These are phyloP conservation scores for Cepaea nemoralis DNA, from an alignment of 1,140 invertebrate species.

Conservation along the genomic window DNA sequence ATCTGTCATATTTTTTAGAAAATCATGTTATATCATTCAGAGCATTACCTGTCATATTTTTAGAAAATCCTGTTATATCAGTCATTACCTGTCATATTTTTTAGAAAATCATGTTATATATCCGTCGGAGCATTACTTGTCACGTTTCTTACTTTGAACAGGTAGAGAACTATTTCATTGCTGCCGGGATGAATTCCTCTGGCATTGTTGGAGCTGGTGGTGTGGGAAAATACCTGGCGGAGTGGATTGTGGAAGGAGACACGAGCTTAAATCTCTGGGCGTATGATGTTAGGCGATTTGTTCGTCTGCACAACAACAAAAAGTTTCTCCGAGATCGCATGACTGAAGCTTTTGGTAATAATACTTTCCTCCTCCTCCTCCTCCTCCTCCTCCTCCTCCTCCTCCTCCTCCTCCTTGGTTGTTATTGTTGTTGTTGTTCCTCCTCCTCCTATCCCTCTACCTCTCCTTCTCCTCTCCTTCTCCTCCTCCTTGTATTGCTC, in stretches of 20 bases:
- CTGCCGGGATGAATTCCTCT: constrained; percentile 94
- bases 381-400: not conserved
- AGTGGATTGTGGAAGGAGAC: constrained; percentile 88
- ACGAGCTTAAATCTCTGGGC: constrained; percentile 83
- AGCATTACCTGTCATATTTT: too few relatives aligned
- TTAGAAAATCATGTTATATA: too few relatives aligned
- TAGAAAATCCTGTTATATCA: too few relatives aligned
- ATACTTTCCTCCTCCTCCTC: not conserved
- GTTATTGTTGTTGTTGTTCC: too few relatives aligned
- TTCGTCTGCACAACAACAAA: constrained; percentile 95
- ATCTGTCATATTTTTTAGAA: too few relatives aligned
- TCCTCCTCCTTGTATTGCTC: not conserved
- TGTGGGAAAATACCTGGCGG: constrained; percentile 89
- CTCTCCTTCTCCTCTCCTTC: not conserved
- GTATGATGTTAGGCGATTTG: constrained; percentile 91
- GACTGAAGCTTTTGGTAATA: constrained; percentile 89
- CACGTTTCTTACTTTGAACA: constrained; percentile 63
- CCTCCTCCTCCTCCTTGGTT: not conserved
- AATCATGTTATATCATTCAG: too few relatives aligned
- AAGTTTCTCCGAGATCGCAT: constrained; percentile 93
- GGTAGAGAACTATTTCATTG: constrained; percentile 94
- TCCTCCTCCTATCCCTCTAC: too few relatives aligned
- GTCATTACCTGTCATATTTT: too few relatives aligned
- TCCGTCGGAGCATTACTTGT: too few relatives aligned
- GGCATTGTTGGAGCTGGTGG: constrained; percentile 93